phyloP scores from a whole-genome alignment of 2,888 invertebrate genomes.

The Parnassius mnemosyne region DNA sequence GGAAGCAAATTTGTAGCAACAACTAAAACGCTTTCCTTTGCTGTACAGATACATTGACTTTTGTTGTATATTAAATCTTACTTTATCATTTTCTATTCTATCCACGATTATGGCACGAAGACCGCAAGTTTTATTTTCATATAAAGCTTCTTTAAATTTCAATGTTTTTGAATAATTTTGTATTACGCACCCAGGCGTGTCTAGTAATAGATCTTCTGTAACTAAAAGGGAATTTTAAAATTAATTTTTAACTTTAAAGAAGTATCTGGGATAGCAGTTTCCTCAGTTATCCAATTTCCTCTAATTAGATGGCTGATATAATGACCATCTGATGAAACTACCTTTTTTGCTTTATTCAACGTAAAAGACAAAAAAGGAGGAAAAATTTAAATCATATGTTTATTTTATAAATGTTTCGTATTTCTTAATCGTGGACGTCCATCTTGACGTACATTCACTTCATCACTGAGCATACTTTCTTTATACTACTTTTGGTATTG shows the following conservation, averaged over 20 bases:
- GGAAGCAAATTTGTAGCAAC: conserved; percentile 49
- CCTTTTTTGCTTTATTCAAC: too few species aligned
- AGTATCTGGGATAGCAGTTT: too few species aligned
- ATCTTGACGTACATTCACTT: too few species aligned
- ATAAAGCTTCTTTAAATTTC: conserved; percentile 34
- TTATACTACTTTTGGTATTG: too few species aligned
- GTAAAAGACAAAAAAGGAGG: too few species aligned
- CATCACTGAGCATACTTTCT: too few species aligned
- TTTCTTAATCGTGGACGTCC: too few species aligned
- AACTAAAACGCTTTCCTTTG: conserved; percentile 34
- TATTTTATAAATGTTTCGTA: too few species aligned
- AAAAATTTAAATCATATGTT: too few species aligned
- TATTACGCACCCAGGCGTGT: conserved; percentile 55
- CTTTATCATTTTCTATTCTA: conserved; percentile 33
- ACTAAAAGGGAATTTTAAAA: conserved; percentile 29
- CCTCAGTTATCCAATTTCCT: too few species aligned
- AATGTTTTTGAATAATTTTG: conserved; percentile 50
- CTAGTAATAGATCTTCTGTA: conserved; percentile 43
- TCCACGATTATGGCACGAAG: conserved; percentile 45
- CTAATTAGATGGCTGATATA: too few species aligned
- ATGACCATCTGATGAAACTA: too few species aligned
- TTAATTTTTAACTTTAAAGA: neutral
- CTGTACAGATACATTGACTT: conserved; percentile 36
- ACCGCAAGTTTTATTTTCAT: conserved; percentile 40
- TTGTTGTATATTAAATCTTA: conserved; percentile 43